phyloP scores from a whole-genome alignment of 2,113 vertebrate genomes.

The Mirza zaza region DNA sequence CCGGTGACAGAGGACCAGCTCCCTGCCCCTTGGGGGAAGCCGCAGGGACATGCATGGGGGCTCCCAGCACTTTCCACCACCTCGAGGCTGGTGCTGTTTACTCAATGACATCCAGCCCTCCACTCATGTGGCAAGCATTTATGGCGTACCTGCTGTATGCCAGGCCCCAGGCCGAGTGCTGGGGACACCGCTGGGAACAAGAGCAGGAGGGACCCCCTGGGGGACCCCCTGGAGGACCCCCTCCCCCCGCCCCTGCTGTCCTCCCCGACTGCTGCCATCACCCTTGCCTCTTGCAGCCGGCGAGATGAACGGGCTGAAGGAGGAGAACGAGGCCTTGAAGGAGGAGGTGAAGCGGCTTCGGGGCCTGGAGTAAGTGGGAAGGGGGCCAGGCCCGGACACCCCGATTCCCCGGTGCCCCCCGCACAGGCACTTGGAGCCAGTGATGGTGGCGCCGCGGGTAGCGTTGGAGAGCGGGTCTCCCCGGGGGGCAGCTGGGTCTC shows the following conservation, averaged over 20 bases:
- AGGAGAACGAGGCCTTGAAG: constrained; percentile 84
- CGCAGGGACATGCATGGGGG: not conserved
- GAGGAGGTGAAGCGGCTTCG: constrained; percentile 82
- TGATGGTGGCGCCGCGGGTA: fast-evolving
- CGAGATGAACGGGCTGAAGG: constrained; percentile 82
- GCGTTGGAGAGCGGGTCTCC: not conserved
- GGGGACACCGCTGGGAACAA: not conserved
- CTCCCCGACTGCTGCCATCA: not conserved
- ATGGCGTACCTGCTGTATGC: not conserved
- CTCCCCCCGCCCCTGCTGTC: fast-evolving
- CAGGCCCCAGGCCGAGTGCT: not conserved
- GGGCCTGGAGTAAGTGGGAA: constrained; percentile 78
- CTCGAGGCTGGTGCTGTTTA: fast-evolving
- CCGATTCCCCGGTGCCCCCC: not conserved
- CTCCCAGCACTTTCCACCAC: not conserved
- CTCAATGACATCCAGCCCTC: fast-evolving
- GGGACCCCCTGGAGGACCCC: not conserved
- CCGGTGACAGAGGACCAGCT: not conserved
- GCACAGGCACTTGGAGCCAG: fast-evolving
- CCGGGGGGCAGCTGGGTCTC: not conserved
- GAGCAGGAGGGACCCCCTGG: not conserved
- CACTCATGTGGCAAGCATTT: fast-evolving
- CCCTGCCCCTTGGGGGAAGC: not conserved
- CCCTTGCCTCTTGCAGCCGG: constrained; percentile 76
- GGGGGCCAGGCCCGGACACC: fast-evolving